A percentile compares a stretch with the other conserved stretches of the same genome.
phyloP scores from a whole-genome alignment of 2,888 invertebrate genomes.

The Mythimna pallens region DNA sequence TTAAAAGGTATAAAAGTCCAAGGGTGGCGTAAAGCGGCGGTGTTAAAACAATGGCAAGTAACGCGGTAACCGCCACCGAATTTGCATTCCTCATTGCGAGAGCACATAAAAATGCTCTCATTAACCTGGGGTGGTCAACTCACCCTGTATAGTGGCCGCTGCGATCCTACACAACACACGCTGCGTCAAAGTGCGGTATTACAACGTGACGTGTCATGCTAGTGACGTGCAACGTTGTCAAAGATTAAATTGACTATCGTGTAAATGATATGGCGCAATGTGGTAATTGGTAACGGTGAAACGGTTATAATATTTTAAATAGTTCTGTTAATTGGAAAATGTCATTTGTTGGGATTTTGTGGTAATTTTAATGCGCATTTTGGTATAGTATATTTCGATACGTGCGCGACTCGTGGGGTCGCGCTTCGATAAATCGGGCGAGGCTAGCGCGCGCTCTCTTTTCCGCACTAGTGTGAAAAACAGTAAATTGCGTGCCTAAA shows the following conservation, averaged over 20 bases:
- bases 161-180: constrained; percentile 34
- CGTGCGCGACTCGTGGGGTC: no score
- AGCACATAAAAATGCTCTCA: constrained; percentile 89
- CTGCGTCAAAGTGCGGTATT: constrained; percentile 47
- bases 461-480: no score
- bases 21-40: constrained; percentile 80
- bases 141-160: constrained; percentile 67
- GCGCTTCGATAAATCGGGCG: no score
- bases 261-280: constrained; percentile 23
- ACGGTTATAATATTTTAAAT: neutral
- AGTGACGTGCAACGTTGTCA: constrained; percentile 39
- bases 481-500: no score
- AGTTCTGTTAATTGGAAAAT: neutral
- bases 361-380: constrained; percentile 1
- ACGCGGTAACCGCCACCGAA: constrained; percentile 85
- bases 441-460: no score
- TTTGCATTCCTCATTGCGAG: constrained; percentile 90
- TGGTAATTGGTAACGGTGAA: neutral
- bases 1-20: constrained; percentile 83
- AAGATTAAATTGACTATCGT: constrained; percentile 30
- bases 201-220: constrained; percentile 7
- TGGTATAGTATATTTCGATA: neutral
- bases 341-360: neutral
- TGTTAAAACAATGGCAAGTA: constrained; percentile 87
- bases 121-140: constrained; percentile 87